Conservation (phyloP, 2,113 vertebrate genomes). For the Alligator mississippiensis region DNA sequence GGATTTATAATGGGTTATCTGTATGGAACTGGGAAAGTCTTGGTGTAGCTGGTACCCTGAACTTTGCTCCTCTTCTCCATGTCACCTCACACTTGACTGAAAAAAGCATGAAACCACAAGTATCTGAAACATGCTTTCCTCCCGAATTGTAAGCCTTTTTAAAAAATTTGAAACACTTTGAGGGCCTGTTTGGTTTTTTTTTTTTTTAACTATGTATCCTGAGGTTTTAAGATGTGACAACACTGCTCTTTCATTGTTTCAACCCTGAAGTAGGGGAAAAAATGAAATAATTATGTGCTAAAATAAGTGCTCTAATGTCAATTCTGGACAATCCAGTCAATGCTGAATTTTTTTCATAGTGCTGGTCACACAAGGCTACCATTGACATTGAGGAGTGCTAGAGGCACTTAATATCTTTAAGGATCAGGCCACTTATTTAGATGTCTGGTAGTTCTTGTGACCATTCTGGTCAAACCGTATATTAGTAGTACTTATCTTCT, state of each 20-base stretch:
- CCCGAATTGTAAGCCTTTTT: background rate
- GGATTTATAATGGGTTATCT: too few species aligned
- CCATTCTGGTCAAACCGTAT: too few species aligned
- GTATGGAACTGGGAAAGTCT: background rate
- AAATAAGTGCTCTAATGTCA: too few species aligned
- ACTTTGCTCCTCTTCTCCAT: accelerated
- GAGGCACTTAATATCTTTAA: background rate
- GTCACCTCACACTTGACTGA: background rate
- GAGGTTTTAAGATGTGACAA: background rate
- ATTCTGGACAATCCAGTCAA: too few species aligned
- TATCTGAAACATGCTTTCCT: background rate
- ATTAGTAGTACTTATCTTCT: background rate
- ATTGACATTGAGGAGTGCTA: background rate
- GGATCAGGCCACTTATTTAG: background rate
- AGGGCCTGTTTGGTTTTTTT: background rate
- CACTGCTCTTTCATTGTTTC: background rate
- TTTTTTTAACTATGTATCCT: background rate
- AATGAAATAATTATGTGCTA: too few species aligned
- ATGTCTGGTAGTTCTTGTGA: background rate
- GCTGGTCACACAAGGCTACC: background rate
- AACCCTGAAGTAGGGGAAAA: background rate
- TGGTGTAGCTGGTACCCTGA: background rate
- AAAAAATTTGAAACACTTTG: background rate
- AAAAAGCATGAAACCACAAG: background rate
- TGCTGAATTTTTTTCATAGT: background rate